phyloP scores from a whole-genome alignment of 2,113 vertebrate species.

The Caretta caretta region DNA sequence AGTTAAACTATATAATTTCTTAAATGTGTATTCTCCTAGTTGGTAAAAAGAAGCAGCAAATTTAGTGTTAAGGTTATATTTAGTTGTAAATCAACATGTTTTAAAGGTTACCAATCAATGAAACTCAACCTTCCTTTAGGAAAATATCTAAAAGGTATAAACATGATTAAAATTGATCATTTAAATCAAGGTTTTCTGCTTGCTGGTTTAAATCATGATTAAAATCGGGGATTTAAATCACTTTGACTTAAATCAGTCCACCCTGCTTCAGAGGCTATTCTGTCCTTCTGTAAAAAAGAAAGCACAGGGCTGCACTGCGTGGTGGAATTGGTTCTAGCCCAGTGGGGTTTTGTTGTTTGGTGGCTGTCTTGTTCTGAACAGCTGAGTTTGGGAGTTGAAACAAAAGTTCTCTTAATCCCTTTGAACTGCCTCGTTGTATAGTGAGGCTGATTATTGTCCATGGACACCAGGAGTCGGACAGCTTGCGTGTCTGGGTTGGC shows the following conservation, averaged over 20 bases:
- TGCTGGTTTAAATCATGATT: not conserved
- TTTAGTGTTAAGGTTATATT: not conserved
- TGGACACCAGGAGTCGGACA: not conserved
- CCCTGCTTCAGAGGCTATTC: not conserved
- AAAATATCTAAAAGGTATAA: not conserved
- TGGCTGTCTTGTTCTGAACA: constrained; percentile 40
- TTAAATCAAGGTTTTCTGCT: not conserved
- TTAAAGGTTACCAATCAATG: not conserved
- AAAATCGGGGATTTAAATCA: not conserved
- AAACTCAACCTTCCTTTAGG: not conserved
- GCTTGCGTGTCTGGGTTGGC: not conserved
- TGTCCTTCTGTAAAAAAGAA: accelerated
- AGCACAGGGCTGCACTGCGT: not conserved
- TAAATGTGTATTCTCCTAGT: not conserved
- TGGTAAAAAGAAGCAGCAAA: not conserved
- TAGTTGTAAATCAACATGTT: not conserved
- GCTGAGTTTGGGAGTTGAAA: constrained; percentile 48
- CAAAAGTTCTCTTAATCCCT: constrained; percentile 64
- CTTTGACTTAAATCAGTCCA: not conserved
- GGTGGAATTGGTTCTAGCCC: not conserved
- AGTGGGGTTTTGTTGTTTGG: constrained; percentile 13
- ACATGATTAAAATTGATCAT: not conserved
- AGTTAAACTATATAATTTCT: not conserved
- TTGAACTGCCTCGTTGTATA: not conserved
- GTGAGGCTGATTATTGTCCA: not conserved